phyloP scores from a whole-genome alignment of 2,113 vertebrate genomes.

The Paraplagusia blochii region DNA sequence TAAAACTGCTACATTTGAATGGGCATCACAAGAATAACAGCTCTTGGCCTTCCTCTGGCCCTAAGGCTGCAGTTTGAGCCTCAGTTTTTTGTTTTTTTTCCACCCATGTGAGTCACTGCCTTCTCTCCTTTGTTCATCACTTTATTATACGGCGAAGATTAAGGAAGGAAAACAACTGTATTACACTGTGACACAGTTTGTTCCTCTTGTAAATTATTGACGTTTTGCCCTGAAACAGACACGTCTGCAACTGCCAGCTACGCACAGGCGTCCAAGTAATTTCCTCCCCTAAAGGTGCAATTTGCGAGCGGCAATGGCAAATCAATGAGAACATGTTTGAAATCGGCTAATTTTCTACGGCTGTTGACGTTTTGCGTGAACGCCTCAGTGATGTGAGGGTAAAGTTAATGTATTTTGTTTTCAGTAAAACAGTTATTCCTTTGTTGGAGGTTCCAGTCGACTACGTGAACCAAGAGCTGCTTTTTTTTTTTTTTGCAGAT shows the following conservation, averaged over 20 bases:
- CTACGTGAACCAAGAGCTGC: too few species aligned
- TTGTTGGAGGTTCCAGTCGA: background rate
- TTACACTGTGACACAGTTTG: constrained; percentile 8
- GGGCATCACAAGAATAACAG: too few species aligned
- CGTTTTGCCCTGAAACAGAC: constrained; percentile 5
- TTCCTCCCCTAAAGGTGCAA: constrained; percentile 28
- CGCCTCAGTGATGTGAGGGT: background rate
- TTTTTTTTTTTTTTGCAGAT: too few species aligned
- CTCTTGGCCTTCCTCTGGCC: too few species aligned
- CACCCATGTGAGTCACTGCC: too few species aligned
- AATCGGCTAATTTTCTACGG: constrained; percentile 21
- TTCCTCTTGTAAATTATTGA: constrained; percentile 21
- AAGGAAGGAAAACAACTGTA: constrained; percentile 7
- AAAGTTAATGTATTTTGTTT: constrained; percentile 14
- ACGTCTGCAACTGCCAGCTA: constrained; percentile 1
- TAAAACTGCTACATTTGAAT: too few species aligned
- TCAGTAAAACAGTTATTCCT: constrained; percentile 1
- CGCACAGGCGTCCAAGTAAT: constrained; percentile 21
- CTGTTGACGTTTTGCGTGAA: constrained; percentile 8
- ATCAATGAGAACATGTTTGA: constrained; percentile 29
- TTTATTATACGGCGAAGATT: constrained; percentile 7
- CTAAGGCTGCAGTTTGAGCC: too few species aligned
- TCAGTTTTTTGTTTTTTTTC: too few species aligned
- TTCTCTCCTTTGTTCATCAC: constrained; percentile 14
- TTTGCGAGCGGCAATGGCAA: constrained; percentile 7